Evolutionary conservation across 2,113 vertebrate species (phyloP).

Genomic region (Sitta europaea): DNA sequence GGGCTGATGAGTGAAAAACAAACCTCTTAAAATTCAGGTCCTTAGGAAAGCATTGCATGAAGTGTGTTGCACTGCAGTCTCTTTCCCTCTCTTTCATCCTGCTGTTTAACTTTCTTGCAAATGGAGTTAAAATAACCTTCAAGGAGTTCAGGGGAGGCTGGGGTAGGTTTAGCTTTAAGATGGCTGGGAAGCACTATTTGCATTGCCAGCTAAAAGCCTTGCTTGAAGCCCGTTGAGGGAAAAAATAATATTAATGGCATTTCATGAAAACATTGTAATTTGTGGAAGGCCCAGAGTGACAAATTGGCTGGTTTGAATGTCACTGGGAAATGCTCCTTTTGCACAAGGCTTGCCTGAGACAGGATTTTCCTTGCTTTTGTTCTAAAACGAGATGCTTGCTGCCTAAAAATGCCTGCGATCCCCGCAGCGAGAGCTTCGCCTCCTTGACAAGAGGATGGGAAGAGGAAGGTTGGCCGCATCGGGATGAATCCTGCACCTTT

Average conservation of each 20-base stretch:
- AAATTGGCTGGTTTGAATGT: background rate
- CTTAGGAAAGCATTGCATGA: background rate
- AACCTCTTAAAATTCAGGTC: background rate
- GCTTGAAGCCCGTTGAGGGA: background rate
- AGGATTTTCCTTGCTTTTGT: slow-evolving; percentile 53
- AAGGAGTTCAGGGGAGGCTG: background rate
- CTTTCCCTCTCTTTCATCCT: background rate
- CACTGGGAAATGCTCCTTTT: background rate
- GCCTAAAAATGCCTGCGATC: background rate
- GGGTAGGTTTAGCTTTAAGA: slow-evolving; percentile 28
- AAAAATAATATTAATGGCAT: slow-evolving; percentile 7
- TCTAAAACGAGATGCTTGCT: slow-evolving; percentile 11
- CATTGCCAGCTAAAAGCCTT: background rate
- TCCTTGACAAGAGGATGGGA: background rate
- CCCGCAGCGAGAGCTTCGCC: background rate
- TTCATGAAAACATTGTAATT: background rate
- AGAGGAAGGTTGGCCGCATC: background rate
- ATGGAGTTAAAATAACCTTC: background rate
- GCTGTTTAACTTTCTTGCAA: background rate
- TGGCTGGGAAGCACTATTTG: slow-evolving; percentile 4
- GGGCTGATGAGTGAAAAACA: background rate
- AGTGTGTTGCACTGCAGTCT: background rate
- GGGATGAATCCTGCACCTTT: background rate
- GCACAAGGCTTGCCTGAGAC: slow-evolving; percentile 13
- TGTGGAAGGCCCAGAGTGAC: slow-evolving; percentile 13